phyloP scores from a whole-genome alignment of 2,888 invertebrate species.

The Galeruca laticollis region DNA sequence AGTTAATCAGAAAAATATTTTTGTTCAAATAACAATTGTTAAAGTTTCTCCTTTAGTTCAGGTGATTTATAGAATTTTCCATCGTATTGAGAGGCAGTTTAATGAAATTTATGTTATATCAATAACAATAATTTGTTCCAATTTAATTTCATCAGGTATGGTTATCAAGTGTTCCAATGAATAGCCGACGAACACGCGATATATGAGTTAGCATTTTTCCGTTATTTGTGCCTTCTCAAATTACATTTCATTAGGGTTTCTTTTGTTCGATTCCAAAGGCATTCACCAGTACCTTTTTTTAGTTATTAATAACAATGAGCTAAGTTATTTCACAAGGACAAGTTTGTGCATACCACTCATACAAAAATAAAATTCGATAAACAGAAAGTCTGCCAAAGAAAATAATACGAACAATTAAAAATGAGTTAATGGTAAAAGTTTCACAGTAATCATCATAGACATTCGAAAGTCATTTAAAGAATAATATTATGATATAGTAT shows the following conservation, averaged over 20 bases:
- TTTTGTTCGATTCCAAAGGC: neutral
- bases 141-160: neutral
- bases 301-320: neutral
- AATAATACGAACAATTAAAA: too few species aligned
- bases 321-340: neutral
- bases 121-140: neutral
- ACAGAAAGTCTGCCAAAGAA: too few species aligned
- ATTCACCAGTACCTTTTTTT: neutral
- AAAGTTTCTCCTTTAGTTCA: too few species aligned
- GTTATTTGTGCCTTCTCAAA: neutral
- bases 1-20: neutral
- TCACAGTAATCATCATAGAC: too few species aligned
- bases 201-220: conserved; percentile 6
- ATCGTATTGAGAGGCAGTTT: neutral
- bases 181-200: conserved; percentile 1
- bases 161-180: neutral
- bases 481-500: too few species aligned
- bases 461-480: too few species aligned
- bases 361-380: too few species aligned
- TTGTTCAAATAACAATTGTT: too few species aligned
- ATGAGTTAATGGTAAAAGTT: too few species aligned
- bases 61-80: neutral
- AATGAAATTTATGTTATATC: neutral
- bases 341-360: too few species aligned
- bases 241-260: neutral